Conservation (phyloP, 2,888 invertebrate genomes). For the Augiades crinisus region DNA sequence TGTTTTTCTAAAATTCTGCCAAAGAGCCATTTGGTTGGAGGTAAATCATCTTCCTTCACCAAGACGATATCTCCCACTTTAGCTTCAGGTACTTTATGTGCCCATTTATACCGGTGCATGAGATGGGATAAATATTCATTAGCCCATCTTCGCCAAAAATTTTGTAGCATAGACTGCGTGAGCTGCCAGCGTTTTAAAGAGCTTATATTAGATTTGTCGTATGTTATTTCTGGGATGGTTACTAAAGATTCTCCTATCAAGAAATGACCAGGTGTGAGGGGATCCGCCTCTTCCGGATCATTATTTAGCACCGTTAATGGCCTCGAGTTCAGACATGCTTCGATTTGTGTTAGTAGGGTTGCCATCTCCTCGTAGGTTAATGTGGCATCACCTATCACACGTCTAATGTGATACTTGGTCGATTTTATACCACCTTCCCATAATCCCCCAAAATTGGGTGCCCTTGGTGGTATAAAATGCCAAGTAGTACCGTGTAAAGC, state of each 20-base stretch:
- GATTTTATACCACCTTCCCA: conserved; percentile 33
- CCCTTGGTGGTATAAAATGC: conserved; percentile 33
- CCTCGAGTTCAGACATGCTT: conserved; percentile 36
- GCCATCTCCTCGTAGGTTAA: conserved; percentile 33
- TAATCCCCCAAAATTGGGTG: conserved; percentile 33
- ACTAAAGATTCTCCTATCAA: conserved; percentile 33
- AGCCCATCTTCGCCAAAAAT: conserved; percentile 34
- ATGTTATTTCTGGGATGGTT: conserved; percentile 23
- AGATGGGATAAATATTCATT: conserved; percentile 30
- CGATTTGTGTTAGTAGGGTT: conserved; percentile 31
- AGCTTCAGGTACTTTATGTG: conserved; percentile 25
- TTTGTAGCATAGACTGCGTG: conserved; percentile 16
- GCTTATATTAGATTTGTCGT: conserved; percentile 24
- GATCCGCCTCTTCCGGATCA: conserved; percentile 24
- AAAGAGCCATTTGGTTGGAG: conserved; percentile 31
- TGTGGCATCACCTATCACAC: conserved; percentile 27
- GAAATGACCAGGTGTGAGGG: conserved; percentile 35
- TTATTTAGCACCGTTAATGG: conserved; percentile 18
- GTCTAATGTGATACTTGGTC: conserved; percentile 31
- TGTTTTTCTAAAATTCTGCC: conserved; percentile 32
- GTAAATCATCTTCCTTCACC: conserved; percentile 33
- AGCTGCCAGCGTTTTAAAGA: conserved; percentile 31
- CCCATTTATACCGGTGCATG: conserved; percentile 32
- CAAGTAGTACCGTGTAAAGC: conserved; percentile 22
- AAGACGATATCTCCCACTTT: conserved; percentile 32